These are phyloP conservation scores for Paradoxurus hermaphroditus DNA, from an alignment of 2,113 vertebrate species.

Conservation along the genomic window DNA sequence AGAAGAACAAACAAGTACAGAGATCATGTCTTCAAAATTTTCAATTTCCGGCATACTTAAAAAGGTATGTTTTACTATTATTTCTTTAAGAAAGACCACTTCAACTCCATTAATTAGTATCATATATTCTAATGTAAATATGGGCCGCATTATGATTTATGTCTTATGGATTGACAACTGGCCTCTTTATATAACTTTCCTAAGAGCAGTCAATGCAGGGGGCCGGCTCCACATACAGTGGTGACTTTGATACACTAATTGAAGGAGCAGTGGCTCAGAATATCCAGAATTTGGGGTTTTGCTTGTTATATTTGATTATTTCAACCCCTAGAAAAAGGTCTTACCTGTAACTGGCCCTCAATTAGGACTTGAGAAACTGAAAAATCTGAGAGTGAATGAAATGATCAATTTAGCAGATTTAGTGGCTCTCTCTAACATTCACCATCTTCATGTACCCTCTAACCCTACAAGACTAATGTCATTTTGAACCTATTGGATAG, in stretches of 20 bases:
- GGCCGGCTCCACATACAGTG: not conserved
- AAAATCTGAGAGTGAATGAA: not conserved
- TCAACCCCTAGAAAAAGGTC: not conserved
- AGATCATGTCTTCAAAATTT: not conserved
- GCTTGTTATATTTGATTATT: not conserved
- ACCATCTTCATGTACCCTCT: not conserved
- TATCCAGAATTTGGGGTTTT: not conserved
- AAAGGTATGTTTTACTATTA: not conserved
- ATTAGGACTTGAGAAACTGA: constrained; percentile 4
- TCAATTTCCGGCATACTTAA: not conserved
- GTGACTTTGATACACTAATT: not conserved
- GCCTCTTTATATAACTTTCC: not conserved
- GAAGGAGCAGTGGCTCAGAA: not conserved
- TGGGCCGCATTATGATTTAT: not conserved
- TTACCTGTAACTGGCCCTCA: not conserved
- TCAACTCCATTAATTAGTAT: not conserved
- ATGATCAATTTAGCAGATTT: not conserved
- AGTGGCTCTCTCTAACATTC: not conserved
- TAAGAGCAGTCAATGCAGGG: not conserved
- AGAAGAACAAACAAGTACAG: not conserved
- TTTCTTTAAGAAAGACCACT: not conserved
- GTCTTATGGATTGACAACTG: not conserved
- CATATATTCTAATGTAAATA: not conserved
- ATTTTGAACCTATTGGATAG: not conserved
- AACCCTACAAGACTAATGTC: not conserved